These are phyloP conservation scores for Nothocercus nigrocapillus DNA, from an alignment of 2,113 vertebrate species.

Conservation along the genomic window DNA sequence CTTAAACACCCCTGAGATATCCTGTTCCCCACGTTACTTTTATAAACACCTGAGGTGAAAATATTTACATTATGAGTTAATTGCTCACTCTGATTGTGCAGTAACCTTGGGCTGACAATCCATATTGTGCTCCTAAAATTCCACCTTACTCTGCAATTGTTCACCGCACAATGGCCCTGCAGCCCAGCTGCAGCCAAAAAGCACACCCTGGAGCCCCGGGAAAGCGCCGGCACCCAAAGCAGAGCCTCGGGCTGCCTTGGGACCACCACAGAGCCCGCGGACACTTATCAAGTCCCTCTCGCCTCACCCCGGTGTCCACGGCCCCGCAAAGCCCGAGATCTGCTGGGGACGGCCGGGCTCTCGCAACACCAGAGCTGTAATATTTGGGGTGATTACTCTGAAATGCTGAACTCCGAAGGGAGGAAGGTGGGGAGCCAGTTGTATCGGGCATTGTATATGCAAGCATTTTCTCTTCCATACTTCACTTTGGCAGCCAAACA, in stretches of 20 bases:
- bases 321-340: not conserved
- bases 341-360: not conserved
- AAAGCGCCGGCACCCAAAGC: not conserved
- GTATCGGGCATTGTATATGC: not conserved
- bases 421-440: not conserved
- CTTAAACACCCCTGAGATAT: constrained; percentile 35
- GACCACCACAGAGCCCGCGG: not conserved
- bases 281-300: not conserved
- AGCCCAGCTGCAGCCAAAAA: constrained; percentile 30
- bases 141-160: constrained; percentile 3
- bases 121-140: constrained; percentile 16
- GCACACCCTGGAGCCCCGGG: not conserved
- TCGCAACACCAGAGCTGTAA: not conserved
- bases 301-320: not conserved
- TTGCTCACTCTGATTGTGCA: constrained; percentile 25
- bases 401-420: not conserved
- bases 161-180: constrained; percentile 25
- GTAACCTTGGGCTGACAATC: constrained; percentile 58
- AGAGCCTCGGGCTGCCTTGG: not conserved
- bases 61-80: constrained; percentile 57
- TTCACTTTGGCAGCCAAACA: not conserved
- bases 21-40: constrained; percentile 35
- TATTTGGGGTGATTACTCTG: not conserved
- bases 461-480: not conserved
- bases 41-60: constrained; percentile 60